Base-by-base conservation (phyloP, 2,888 invertebrate species). In the Tinea pellionella region DNA sequence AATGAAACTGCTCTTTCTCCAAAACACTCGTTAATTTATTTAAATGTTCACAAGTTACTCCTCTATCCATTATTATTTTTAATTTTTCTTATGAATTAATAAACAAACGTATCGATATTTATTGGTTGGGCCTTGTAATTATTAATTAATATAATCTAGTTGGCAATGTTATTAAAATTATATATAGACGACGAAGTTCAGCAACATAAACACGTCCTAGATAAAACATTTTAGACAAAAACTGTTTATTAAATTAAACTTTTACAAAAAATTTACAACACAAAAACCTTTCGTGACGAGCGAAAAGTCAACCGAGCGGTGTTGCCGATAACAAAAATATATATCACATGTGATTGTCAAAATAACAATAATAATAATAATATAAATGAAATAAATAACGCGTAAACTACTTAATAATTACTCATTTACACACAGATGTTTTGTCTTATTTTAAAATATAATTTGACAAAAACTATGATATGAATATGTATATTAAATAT, bases 221-320 rank as follows among this genome's bases (percentile, higher is more conserved):
- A 64, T 64, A 65, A 72, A 70, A 75, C 86, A 86, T 86, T 78
- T 77, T 74, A 70, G 13, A 47, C 47, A n/a, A 47, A 47, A 16
- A 47, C 16, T 15, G 47, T 47, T 47, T 47, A 15, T 47, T 16
- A 15, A 47, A n/a, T 47, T 47, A 24, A 74, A 80, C 80, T 82
- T 79, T 78, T 68, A 84, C 80, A 79, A 73, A 80, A 87, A 86
- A 77, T 86, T 86, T 79, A 71, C 66, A 74, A 77, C 77, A 74
- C 73, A 77, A 80, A 59, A 81, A 75, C 75, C 75, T 78, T 80
- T 74, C 79, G 84, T 86, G 86, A 87, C 83, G 73, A 84, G 84
- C 85, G 76, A 85, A 85, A 86, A 85, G 80, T 81, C 80, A 78
- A 71, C 7, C 15, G 4, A 41, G 15, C 18, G 18, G 19, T 41